Conservation (phyloP, 1,140 invertebrate genomes). For the Penaeus indicus region DNA sequence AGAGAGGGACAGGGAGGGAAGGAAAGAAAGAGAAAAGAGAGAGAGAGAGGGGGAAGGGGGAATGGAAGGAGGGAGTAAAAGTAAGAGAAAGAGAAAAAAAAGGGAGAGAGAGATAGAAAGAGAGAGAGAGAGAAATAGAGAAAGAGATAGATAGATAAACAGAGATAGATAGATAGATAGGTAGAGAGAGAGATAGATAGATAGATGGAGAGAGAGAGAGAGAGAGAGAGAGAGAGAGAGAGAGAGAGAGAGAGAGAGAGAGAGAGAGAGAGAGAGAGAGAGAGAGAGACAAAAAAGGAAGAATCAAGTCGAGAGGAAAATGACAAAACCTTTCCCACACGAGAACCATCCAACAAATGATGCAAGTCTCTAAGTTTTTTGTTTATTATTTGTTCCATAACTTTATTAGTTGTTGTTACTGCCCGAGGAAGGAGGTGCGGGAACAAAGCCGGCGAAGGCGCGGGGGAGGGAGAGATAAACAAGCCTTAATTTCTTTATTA, state of each 20-base stretch:
- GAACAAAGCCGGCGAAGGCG: no score
- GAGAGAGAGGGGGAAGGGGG: neutral
- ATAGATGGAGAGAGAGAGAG: neutral
- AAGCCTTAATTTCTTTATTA: no score
- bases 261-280: constrained; percentile 9
- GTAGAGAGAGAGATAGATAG: neutral
- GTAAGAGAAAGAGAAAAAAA: neutral
- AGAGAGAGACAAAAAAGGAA: neutral
- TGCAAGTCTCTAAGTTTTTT: no score
- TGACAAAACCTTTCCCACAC: neutral
- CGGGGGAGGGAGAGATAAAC: no score
- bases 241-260: neutral
- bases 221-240: neutral
- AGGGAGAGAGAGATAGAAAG: neutral
- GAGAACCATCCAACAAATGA: no score
- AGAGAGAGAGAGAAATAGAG: neutral
- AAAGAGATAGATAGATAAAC: neutral
- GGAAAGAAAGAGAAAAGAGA: neutral
- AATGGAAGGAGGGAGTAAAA: neutral
- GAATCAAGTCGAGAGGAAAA: neutral
- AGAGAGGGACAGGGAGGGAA: neutral
- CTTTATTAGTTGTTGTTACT: no score
- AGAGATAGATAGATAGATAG: neutral
- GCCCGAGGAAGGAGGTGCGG: no score
- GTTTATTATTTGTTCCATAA: no score